Evolutionary conservation across 2,797 vertebrate species (phyloP), one percentile per base, ranked within the genome.

Genomic region (Podargus strigoides): DNA sequence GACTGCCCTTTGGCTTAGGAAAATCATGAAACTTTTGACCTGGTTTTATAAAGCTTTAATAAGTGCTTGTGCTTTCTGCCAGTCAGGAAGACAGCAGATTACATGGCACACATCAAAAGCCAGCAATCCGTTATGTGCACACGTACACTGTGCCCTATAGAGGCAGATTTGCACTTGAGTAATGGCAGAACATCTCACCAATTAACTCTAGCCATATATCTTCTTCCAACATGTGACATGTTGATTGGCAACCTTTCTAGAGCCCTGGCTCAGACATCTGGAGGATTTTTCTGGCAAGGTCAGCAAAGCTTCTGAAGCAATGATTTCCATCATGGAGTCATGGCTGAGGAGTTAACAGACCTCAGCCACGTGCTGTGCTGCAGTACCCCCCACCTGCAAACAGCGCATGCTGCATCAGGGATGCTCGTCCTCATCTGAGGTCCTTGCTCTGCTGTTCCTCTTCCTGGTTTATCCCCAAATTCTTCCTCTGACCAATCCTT

Each of bases 331-430:
- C 39, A 4, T 2, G 2, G 55, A 44, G 30, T 10, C 28, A 8
- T 0, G 6, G 26, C 30, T 13, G 41, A 19, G 2, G 6, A 1
- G 7, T 3, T 15, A 14, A 11, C 37, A 39, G 58, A 34, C 12
- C 75, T n/a, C 67, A 46, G 37, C 34, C 3, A 3, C 32, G 2
- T 1, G 21, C 16, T 7, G 23, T 34, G 56, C 52, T 5, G 15
- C 13, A 3, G 44, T 6, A 21, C 6, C 20, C 34, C 20, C 21
- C 12, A 1, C n/a, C 53, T 14, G 13, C 66, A 77, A 34, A 36
- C 15, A 37, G 39, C 42, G 11, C 13, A 4, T 5, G 21, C 28
- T 59, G 58, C 36, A 10, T 5, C 2, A 0, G 20, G 27, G 36
- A 3, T 36, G 14, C 77, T n/a, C 32, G 11, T 19, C 60, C 70